Conservation (phyloP, 2,888 invertebrate genomes). For the Germaria angustata region DNA sequence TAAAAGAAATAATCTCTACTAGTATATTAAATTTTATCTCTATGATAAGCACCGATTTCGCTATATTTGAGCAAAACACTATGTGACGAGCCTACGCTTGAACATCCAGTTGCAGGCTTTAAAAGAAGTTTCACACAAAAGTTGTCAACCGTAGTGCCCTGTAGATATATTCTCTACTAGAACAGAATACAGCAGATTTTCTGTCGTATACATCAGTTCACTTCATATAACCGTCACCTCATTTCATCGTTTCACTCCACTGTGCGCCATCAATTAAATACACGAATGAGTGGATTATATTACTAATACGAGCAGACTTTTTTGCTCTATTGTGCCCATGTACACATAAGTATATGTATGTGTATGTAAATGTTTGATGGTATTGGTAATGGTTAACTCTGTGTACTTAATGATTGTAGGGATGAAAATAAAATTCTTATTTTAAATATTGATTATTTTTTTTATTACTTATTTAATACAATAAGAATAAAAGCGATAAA, state of each 20-base stretch:
- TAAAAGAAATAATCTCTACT: no score
- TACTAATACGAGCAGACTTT: neutral
- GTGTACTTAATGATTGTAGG: neutral
- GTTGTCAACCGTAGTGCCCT: no score
- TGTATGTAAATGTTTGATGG: neutral
- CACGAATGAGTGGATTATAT: neutral
- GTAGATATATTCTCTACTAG: no score
- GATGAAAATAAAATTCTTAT: slow-evolving; percentile 30
- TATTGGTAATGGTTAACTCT: neutral
- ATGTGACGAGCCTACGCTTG: no score
- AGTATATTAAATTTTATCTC: no score
- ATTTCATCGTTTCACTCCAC: neutral
- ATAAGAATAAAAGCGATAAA: neutral
- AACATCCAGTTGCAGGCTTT: no score
- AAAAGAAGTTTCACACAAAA: no score
- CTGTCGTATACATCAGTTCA: no score
- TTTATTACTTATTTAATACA: neutral
- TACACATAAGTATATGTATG: neutral
- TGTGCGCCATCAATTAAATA: neutral
- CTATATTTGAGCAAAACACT: no score
- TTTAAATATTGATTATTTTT: slow-evolving; percentile 41
- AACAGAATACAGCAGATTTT: no score
- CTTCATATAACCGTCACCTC: no score
- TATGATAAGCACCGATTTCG: no score
- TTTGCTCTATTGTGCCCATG: neutral